Evolutionary conservation across 2,888 invertebrate genomes (phyloP).

Genomic region (Hetaerina titia): DNA sequence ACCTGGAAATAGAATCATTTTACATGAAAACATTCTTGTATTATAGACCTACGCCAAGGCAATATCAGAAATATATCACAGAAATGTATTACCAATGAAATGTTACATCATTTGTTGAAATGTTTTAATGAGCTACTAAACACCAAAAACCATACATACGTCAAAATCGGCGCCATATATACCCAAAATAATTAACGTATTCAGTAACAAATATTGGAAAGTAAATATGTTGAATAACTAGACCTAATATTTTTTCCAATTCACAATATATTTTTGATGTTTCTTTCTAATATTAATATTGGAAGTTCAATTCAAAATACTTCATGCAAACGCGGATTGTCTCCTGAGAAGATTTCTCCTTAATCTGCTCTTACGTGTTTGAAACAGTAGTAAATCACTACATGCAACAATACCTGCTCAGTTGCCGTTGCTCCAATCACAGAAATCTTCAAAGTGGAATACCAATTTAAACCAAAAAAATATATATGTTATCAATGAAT

Average conservation of each 20-base stretch:
- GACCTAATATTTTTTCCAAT: no score
- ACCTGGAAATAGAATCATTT: background rate
- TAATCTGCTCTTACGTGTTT: background rate
- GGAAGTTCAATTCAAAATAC: no score
- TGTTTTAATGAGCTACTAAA: background rate
- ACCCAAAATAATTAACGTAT: no score
- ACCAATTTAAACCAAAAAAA: background rate
- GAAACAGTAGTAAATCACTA: background rate
- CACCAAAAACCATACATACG: background rate
- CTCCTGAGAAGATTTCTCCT: background rate
- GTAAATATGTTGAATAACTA: background rate
- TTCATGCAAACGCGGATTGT: no score
- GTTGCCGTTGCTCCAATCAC: background rate
- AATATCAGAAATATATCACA: no score
- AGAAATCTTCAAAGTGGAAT: background rate
- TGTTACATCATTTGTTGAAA: background rate
- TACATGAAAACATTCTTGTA: background rate
- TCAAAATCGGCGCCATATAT: no score
- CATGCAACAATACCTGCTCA: background rate
- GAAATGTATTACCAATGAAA: background rate
- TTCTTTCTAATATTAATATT: no score
- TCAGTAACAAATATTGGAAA: background rate
- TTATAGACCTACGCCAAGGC: no score
- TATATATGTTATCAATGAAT: background rate
- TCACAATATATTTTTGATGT: no score